Conservation (phyloP, 2,797 vertebrate genomes). For the Pangasius djambal region DNA sequence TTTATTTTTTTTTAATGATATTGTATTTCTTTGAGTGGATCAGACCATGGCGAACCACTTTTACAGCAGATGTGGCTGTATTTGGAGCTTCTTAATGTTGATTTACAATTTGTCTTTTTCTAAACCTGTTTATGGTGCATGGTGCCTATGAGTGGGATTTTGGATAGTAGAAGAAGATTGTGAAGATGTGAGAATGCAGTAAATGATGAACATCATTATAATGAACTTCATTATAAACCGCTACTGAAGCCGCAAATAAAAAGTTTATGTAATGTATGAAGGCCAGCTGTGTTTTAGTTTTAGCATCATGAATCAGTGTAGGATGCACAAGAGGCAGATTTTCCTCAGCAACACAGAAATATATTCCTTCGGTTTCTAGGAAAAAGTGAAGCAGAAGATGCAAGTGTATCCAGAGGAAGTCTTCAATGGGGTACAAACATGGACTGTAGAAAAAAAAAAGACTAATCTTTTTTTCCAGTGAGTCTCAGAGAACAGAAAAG, state of each 20-base stretch:
- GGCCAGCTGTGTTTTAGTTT: background rate
- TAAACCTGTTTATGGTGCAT: background rate
- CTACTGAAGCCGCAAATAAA: background rate
- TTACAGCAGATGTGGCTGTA: background rate
- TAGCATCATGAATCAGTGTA: background rate
- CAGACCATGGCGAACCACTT: background rate
- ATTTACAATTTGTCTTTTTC: background rate
- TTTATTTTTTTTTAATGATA: background rate
- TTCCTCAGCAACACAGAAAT: slow-evolving; percentile 28
- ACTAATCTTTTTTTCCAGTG: slow-evolving; percentile 33
- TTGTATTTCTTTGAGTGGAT: background rate
- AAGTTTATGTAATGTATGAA: background rate
- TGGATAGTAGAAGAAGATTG: background rate
- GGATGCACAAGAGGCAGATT: slow-evolving; percentile 5
- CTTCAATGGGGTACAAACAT: slow-evolving; percentile 45
- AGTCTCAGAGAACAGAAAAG: background rate
- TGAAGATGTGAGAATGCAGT: background rate
- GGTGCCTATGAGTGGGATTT: background rate
- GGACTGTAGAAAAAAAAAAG: slow-evolving; percentile 13
- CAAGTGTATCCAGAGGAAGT: slow-evolving; percentile 48
- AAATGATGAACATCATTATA: background rate
- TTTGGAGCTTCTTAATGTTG: background rate
- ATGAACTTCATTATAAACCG: background rate
- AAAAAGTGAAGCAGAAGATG: slow-evolving; percentile 49
- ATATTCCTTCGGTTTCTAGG: slow-evolving; percentile 37